These are phyloP conservation scores for Latrodectus elegans DNA, from an alignment of 2,888 invertebrate genomes.

Conservation along the genomic window DNA sequence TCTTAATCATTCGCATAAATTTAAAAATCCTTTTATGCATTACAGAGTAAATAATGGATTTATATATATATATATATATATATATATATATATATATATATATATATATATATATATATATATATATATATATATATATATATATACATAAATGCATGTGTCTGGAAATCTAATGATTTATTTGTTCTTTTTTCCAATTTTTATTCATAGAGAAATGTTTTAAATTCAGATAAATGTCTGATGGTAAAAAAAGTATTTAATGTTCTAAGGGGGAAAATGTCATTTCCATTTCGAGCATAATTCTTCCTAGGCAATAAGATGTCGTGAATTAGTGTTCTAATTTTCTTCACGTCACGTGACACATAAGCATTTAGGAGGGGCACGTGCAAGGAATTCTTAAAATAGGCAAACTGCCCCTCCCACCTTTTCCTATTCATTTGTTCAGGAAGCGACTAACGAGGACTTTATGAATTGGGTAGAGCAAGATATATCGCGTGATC, in stretches of 20 bases:
- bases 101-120: too few species aligned
- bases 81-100: too few species aligned
- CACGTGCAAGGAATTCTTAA: slow-evolving; percentile 13
- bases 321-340: neutral
- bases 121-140: too few species aligned
- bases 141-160: neutral
- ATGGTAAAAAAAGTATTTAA: too few species aligned
- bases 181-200: neutral
- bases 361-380: neutral
- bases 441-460: slow-evolving; percentile 30
- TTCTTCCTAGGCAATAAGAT: too few species aligned
- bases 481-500: slow-evolving; percentile 44
- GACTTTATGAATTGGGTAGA: slow-evolving; percentile 49
- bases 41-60: too few species aligned
- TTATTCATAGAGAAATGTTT: neutral
- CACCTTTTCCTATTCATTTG: neutral
- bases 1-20: too few species aligned
- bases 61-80: too few species aligned
- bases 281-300: too few species aligned
- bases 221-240: too few species aligned
- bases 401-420: neutral
- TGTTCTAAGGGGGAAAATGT: too few species aligned
- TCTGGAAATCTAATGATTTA: neutral
- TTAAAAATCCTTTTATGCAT: too few species aligned
- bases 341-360: neutral